Conservation (phyloP, 2,888 invertebrate genomes). For the Malthinus seriepunctatus region DNA sequence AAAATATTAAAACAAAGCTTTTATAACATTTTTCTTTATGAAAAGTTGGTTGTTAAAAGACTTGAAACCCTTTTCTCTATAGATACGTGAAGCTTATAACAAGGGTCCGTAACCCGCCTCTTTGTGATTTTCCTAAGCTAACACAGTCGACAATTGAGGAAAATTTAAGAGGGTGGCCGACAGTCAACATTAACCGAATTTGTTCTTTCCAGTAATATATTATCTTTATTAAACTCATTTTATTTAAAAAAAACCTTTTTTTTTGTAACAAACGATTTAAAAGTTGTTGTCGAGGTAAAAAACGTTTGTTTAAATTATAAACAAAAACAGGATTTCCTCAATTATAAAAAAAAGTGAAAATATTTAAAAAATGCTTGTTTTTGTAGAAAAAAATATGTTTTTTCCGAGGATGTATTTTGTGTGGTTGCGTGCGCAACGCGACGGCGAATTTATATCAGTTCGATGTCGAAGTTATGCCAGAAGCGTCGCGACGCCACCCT, state of each 20-base stretch:
- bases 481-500: slow-evolving; percentile 28
- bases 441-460: slow-evolving; percentile 19
- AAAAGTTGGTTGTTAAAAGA: slow-evolving; percentile 8
- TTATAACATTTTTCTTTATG: slow-evolving; percentile 2
- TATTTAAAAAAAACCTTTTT: no score
- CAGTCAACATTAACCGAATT: slow-evolving; percentile 23
- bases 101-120: slow-evolving; percentile 22
- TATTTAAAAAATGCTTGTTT: not conserved
- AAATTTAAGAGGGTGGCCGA: slow-evolving; percentile 24
- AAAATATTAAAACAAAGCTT: not conserved
- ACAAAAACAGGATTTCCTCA: not conserved
- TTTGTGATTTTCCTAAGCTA: slow-evolving; percentile 25
- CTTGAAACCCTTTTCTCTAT: slow-evolving; percentile 17
- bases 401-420: not conserved
- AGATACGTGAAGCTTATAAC: slow-evolving; percentile 19
- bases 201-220: slow-evolving; percentile 17
- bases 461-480: slow-evolving; percentile 17
- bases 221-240: slow-evolving; percentile 1
- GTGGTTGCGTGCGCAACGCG: slow-evolving; percentile 16
- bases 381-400: not conserved
- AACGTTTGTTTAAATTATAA: not conserved
- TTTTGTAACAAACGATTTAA: no score
- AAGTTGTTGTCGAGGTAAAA: not conserved
- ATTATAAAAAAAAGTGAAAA: no score
- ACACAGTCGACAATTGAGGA: slow-evolving; percentile 23